Conservation (phyloP, 1,140 invertebrate species). For the Drosophila ananassae region DNA sequence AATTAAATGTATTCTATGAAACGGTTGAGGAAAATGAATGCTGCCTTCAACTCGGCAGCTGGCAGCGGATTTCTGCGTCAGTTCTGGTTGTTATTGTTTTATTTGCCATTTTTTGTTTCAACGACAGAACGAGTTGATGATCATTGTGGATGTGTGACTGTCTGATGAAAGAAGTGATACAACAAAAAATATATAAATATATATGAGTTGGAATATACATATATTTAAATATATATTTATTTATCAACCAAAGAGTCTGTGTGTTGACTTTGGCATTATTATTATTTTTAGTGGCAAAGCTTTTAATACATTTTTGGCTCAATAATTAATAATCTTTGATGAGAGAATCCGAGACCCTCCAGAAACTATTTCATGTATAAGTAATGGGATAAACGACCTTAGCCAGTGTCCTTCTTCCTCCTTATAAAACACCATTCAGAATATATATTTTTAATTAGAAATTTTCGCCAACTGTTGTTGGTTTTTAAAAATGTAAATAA, state of each 20-base stretch:
- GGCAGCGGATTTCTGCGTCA: slow-evolving; percentile 65
- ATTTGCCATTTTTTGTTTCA: slow-evolving; percentile 54
- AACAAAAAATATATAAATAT: slow-evolving; percentile 38
- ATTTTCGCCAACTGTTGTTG: slow-evolving; percentile 59
- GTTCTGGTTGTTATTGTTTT: slow-evolving; percentile 41
- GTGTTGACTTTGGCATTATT: slow-evolving; percentile 58
- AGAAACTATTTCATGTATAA: neutral
- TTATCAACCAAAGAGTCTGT: slow-evolving; percentile 4
- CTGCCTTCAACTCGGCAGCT: slow-evolving; percentile 69
- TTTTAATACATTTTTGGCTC: slow-evolving; percentile 35
- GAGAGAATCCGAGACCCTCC: neutral
- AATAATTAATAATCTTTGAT: slow-evolving; percentile 37
- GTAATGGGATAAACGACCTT: slow-evolving; percentile 34
- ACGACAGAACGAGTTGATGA: slow-evolving; percentile 57
- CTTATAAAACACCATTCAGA: neutral
- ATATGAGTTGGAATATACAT: slow-evolving; percentile 18
- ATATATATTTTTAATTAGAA: slow-evolving; percentile 34
- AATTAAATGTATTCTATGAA: slow-evolving; percentile 31
- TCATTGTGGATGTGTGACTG: slow-evolving; percentile 34
- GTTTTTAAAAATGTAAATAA: slow-evolving; percentile 60
- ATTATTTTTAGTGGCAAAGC: slow-evolving; percentile 43
- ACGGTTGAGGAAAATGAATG: slow-evolving; percentile 48
- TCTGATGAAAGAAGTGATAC: slow-evolving; percentile 72
- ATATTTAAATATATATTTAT: slow-evolving; percentile 29
- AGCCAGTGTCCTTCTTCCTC: neutral